These are phyloP conservation scores for Nemotelus pantherinus DNA, from an alignment of 2,888 invertebrate species.

Conservation along the genomic window DNA sequence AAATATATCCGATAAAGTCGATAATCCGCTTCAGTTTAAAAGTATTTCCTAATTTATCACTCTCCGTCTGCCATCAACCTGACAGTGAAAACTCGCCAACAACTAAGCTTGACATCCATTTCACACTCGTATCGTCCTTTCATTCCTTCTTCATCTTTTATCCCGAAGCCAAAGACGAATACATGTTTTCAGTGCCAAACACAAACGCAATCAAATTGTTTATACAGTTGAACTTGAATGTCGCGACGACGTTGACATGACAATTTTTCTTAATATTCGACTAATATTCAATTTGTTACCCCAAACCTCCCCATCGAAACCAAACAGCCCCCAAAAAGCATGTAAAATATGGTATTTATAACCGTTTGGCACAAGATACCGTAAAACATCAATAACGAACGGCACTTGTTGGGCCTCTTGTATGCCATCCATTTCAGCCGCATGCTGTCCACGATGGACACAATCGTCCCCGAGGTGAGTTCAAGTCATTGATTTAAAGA, in stretches of 20 bases:
- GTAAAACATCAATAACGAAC: conserved; percentile 1
- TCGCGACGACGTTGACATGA: background rate
- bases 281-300: too few species aligned
- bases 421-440: background rate
- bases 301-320: background rate
- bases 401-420: background rate
- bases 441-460: background rate
- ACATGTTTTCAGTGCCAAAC: background rate
- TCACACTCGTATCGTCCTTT: background rate
- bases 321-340: background rate
- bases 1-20: background rate
- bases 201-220: conserved; percentile 31
- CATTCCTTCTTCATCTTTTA: background rate
- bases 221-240: background rate
- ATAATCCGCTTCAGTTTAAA: background rate
- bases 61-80: conserved; percentile 11
- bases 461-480: background rate
- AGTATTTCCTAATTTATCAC: conserved; percentile 16
- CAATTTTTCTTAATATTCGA: conserved; percentile 14
- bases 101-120: background rate
- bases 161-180: background rate
- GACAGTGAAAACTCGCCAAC: conserved; percentile 2
- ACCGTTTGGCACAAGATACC: background rate
- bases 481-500: background rate
- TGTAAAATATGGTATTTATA: background rate